Evolutionary conservation across 2,797 vertebrate species (phyloP), one percentile per base, ranked within the genome.

Genomic region (Typhlichthys eigenmanni): DNA sequence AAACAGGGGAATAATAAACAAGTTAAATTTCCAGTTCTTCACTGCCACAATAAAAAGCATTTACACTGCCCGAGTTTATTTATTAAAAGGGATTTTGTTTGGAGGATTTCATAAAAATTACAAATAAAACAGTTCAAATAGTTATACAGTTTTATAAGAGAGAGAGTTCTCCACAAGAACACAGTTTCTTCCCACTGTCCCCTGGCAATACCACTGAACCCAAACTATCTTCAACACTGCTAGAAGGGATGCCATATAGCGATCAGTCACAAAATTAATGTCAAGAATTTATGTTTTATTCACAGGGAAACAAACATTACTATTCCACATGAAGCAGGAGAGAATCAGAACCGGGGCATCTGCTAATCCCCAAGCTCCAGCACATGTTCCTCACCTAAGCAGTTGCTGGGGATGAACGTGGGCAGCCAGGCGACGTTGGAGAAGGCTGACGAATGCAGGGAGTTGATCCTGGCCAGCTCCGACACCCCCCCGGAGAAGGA

Each of bases 341-440:
- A 51, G 48, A 43, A 34, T 19, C 56, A 1, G 10, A 69, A 68
- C n/a, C 7, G 52, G 61, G 10, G 13, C 46, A n/a, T 46, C 0
- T 48, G 8, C 48, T 13, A 38, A 12, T 19, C n/a, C n/a, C 14
- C 9, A 34, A 38, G 8, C 24, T 13, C 24, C n/a, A 55, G 34
- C n/a, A 45, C 19, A 4, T n/a, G 12, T 48, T 52, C 61, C 93
- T 95, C 81, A 99, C 98, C 98, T 75, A 99, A 91, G 83, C 97
- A 99, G 76, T 93, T 95, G 91, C 97, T 97, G 74, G 97, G 97
- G 88, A 99, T 96, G 80, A 99, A 94, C 0, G 94, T 93, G 45
- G 98, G 97, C 34, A 99, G 89, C 97, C 98, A 99, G 51, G 97
- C 96, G 78, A 98, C 95, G 72, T 99, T 98, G 79, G 96, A 94